Conservation (phyloP, 2,797 vertebrate species). For the Xyrichtys novacula region DNA sequence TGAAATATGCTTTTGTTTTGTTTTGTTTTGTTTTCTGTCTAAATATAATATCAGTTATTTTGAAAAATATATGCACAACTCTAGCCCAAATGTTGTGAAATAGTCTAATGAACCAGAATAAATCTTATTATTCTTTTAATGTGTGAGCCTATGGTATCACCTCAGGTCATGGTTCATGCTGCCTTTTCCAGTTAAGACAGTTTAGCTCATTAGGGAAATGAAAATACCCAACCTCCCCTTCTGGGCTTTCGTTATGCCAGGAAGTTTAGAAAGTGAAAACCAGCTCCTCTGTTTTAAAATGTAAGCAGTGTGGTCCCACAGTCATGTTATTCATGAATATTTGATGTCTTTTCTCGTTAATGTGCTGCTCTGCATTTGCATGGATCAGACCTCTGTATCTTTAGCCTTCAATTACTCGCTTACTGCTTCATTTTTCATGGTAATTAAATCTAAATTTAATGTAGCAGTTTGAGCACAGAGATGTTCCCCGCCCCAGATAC, state of each 20-base stretch:
- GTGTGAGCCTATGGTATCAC: background rate
- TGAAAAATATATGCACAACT: no score
- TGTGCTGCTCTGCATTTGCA: conserved; percentile 23
- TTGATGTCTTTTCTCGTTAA: conserved; percentile 30
- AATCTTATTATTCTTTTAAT: background rate
- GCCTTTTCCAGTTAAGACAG: conserved; percentile 1
- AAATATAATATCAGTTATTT: background rate
- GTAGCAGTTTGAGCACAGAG: background rate
- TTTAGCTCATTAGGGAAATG: background rate
- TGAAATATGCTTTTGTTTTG: no score
- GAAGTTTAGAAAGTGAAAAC: conserved; percentile 31
- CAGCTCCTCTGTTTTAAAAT: conserved; percentile 40
- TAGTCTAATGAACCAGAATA: background rate
- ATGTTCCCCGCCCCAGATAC: background rate
- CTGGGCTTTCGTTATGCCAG: background rate
- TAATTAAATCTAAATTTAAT: conserved; percentile 42
- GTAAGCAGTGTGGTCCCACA: conserved; percentile 14
- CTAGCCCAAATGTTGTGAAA: background rate
- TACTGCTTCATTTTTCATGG: conserved; percentile 26
- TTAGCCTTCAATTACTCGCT: conserved; percentile 24
- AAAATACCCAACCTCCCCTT: background rate
- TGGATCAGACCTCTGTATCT: conserved; percentile 31
- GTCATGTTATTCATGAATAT: conserved; percentile 32
- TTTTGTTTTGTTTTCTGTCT: no score
- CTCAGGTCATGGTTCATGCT: conserved; percentile 2